Evolutionary conservation across 2,113 vertebrate species (phyloP).

Genomic region (Aegithalos caudatus): DNA sequence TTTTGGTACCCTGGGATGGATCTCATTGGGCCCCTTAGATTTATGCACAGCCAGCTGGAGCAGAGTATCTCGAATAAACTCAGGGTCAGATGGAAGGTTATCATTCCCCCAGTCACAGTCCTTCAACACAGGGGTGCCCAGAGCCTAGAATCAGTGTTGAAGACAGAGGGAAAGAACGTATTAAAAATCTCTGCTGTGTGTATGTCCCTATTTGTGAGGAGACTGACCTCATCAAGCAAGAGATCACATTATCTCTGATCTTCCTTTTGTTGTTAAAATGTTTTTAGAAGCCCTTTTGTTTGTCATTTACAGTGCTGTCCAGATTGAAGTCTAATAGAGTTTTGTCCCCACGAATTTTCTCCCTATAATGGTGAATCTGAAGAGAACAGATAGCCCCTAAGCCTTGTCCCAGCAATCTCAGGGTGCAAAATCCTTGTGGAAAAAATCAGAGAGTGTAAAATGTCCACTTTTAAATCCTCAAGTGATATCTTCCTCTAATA

Average conservation of each 20-base stretch:
- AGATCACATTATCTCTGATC: not conserved
- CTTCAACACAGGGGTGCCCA: not conserved
- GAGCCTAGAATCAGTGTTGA: not conserved
- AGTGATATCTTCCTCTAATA: not conserved
- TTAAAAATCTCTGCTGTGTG: not conserved
- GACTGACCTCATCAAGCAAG: not conserved
- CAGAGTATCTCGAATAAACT: not conserved
- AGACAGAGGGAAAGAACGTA: not conserved
- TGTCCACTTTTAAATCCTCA: not conserved
- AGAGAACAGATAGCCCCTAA: not conserved
- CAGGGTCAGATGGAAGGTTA: not conserved
- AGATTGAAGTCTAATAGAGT: not conserved
- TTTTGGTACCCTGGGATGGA: not conserved
- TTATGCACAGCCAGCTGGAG: not conserved
- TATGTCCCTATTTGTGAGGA: not conserved
- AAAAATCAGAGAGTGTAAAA: not conserved
- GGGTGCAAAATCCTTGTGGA: not conserved
- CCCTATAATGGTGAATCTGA: not conserved
- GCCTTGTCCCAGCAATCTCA: not conserved
- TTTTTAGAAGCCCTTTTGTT: not conserved
- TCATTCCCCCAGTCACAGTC: fast-evolving
- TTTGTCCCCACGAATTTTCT: not conserved
- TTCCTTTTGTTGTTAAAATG: not conserved
- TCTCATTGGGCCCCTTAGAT: not conserved
- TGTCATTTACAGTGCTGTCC: not conserved